Evolutionary conservation across 2,797 vertebrate species (phyloP), one percentile per base, ranked within the genome.

Genomic region (Tauraco hartlaubi): DNA sequence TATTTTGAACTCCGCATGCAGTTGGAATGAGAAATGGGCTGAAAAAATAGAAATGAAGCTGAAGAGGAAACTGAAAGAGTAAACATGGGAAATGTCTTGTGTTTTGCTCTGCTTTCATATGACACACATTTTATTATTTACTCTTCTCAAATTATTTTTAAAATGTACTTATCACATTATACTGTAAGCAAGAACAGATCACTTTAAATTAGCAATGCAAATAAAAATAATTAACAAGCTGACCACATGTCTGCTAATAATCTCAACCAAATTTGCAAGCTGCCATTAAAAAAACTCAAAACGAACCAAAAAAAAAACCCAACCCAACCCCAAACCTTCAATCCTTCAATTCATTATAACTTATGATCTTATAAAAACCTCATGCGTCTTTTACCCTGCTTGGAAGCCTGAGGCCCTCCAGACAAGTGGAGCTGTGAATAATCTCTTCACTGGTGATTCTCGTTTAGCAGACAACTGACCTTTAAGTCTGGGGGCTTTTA

Each of bases 221-320:
- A 21, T 54, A 79, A 67, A 85, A 94, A 11, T 52, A 78, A 64
- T 64, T 78, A 55, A 46, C n/a, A 76, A 80, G 11, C 6, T 91
- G 55, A 73, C 35, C 66, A 29, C 16, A 28, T 0, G 1, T 56
- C 62, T 59, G 55, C 31, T 84, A 63, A 85, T 58, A 63, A 76
- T 88, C 49, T 78, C 37, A 77, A 92, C 25, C 18, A 83, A 83
- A 85, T 81, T 88, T 94, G 4, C 12, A 90, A 88, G 31, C 11
- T 78, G 10, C 10, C 8, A 37, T 31, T 63, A 59, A 81, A 87
- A 85, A 44, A 13, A 2, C 1, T 11, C 8, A 12, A 85, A 74
- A 9, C 1, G 2, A 46, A 37, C 1, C 5, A 43, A 63, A 23
- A 7, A 7, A 39, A 31, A 43, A 7, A 0, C 5, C 39, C 39